phyloP scores from a whole-genome alignment of 2,113 vertebrate species.

The Nasalis larvatus region DNA sequence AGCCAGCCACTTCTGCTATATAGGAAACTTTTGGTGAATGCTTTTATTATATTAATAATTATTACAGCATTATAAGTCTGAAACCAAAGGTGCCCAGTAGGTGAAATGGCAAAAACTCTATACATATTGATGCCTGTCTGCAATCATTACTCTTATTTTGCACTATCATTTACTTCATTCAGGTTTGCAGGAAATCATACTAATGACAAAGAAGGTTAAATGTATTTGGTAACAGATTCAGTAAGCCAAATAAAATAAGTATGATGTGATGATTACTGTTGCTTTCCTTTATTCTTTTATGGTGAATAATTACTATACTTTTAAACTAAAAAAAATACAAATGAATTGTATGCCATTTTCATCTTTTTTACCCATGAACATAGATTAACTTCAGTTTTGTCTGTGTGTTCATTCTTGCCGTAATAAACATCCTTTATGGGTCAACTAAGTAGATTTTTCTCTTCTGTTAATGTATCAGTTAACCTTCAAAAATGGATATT shows the following conservation, averaged over 20 bases:
- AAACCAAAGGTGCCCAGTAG: background rate
- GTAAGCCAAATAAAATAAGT: background rate
- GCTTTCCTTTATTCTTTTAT: background rate
- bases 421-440: background rate
- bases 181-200: background rate
- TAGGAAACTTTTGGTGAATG: background rate
- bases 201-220: background rate
- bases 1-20: background rate
- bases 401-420: background rate
- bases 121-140: background rate
- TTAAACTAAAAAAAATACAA: background rate
- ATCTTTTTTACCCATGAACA: background rate
- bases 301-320: background rate
- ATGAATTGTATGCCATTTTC: background rate
- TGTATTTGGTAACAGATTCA: background rate
- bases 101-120: background rate
- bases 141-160: background rate
- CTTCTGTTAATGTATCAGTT: slow-evolving; percentile 48
- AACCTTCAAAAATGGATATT: slow-evolving; percentile 43
- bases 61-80: background rate
- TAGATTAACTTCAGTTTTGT: background rate
- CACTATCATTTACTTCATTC: background rate
- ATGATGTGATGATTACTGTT: background rate
- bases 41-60: background rate
- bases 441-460: slow-evolving; percentile 27